Conservation (phyloP, 2,113 vertebrate species). For the Mellivora capensis region DNA sequence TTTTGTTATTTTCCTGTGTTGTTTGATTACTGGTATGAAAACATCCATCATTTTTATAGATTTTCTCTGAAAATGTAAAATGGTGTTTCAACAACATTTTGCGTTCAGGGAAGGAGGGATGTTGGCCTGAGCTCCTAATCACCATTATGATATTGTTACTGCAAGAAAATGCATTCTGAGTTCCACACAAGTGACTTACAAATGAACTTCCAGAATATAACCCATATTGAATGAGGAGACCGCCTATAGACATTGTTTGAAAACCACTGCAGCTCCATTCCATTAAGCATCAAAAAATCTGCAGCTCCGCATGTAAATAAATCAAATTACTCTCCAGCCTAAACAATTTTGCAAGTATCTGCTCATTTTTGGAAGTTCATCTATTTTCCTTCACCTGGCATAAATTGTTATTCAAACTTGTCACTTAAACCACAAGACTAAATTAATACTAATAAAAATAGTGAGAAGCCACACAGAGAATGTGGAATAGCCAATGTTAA, state of each 20-base stretch:
- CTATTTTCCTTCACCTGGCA: not conserved
- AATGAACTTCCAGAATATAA: not conserved
- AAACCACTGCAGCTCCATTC: not conserved
- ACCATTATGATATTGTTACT: not conserved
- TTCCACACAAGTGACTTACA: conserved; percentile 30
- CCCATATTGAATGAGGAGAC: not conserved
- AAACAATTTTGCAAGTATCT: not conserved
- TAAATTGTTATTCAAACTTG: conserved; percentile 1
- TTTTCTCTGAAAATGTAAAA: conserved; percentile 36
- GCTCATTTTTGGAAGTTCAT: not conserved
- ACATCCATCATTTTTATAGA: conserved; percentile 26
- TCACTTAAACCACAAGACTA: not conserved
- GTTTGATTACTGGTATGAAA: conserved; percentile 51
- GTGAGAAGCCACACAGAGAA: not conserved
- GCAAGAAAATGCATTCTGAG: not conserved
- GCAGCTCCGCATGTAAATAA: not conserved
- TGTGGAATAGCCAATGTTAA: not conserved
- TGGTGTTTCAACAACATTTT: not conserved
- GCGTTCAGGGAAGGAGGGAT: rapidly evolving
- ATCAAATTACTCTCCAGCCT: not conserved
- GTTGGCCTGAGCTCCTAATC: not conserved
- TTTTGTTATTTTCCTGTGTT: conserved; percentile 56
- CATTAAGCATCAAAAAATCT: not conserved
- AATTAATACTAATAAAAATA: conserved; percentile 39
- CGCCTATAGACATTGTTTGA: not conserved